Percentiles rank a stretch among this genome's conserved stretches.
phyloP scores from a whole-genome alignment of 2,797 vertebrate genomes.

The Euthynnus affinis region DNA sequence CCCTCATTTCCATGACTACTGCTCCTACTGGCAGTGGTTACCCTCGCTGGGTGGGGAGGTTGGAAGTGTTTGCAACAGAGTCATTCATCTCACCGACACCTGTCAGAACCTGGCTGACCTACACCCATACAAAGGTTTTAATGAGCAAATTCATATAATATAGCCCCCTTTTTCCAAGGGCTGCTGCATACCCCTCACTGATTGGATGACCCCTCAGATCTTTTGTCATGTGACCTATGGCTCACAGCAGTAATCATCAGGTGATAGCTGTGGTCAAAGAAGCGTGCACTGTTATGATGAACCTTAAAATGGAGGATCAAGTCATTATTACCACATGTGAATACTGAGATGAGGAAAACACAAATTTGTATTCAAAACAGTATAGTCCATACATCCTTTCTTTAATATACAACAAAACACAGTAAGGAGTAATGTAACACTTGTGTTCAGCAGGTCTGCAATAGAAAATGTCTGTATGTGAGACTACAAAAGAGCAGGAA shows the following conservation, averaged over 20 bases:
- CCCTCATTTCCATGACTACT: conserved; percentile 71
- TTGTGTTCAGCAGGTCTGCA: background rate
- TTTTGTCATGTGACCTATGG: conserved; percentile 49
- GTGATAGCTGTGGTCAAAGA: conserved; percentile 17
- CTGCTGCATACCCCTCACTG: conserved; percentile 42
- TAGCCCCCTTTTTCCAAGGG: conserved; percentile 43
- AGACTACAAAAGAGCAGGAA: conserved; percentile 36
- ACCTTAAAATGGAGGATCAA: background rate
- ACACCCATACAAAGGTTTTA: conserved; percentile 67
- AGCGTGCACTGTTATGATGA: background rate
- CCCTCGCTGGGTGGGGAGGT: conserved; percentile 41
- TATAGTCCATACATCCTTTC: background rate
- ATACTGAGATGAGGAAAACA: background rate
- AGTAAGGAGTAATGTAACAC: conserved; percentile 7
- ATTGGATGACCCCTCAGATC: conserved; percentile 56
- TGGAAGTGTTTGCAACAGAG: conserved; percentile 42
- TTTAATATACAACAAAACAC: background rate
- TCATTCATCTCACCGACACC: conserved; percentile 72
- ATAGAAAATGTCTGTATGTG: conserved; percentile 16
- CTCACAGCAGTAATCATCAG: conserved; percentile 31
- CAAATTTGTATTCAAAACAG: background rate
- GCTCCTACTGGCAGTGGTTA: conserved; percentile 49
- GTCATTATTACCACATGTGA: background rate
- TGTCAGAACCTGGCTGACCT: conserved; percentile 68
- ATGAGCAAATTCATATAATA: conserved; percentile 65